Percentiles rank a stretch among this genome's conserved stretches.
phyloP scores from a whole-genome alignment of 2,113 vertebrate species.

The Sus scrofa region DNA sequence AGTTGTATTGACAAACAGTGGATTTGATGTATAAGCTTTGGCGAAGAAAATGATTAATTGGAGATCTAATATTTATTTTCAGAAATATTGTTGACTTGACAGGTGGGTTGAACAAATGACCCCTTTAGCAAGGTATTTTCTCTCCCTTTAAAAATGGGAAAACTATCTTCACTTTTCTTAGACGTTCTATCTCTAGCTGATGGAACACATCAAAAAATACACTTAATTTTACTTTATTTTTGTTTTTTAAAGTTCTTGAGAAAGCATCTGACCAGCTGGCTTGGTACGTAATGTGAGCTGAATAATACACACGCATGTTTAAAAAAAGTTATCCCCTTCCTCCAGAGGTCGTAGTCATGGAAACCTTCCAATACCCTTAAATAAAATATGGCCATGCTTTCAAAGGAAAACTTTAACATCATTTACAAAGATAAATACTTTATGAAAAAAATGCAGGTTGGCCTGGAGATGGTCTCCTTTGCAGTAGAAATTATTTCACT shows the following conservation, averaged over 20 bases:
- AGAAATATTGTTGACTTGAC: neutral
- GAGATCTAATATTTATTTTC: neutral
- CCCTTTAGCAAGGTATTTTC: neutral
- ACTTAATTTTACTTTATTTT: conserved; percentile 58
- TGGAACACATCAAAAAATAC: neutral
- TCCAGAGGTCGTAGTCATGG: conserved; percentile 63
- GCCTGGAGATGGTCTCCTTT: neutral
- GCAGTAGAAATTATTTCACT: conserved; percentile 21
- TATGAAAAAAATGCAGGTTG: conserved; percentile 19
- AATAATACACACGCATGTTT: conserved; percentile 50
- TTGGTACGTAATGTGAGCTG: conserved; percentile 53
- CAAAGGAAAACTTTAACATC: neutral
- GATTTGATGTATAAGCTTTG: neutral
- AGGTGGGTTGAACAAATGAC: neutral
- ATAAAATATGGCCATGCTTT: conserved; percentile 51
- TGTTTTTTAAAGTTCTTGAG: conserved; percentile 63
- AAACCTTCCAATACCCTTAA: conserved; percentile 61
- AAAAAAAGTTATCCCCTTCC: conserved; percentile 60
- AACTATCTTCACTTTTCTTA: neutral
- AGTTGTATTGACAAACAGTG: neutral
- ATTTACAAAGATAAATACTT: conserved; percentile 37
- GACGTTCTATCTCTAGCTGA: neutral
- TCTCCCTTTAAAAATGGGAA: neutral
- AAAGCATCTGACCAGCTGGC: conserved; percentile 67
- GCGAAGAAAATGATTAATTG: neutral